Percentiles rank a stretch among this genome's conserved stretches.
These are phyloP conservation scores for Lasioglossum morio DNA, from an alignment of 2,888 invertebrate genomes.

Conservation along the genomic window DNA sequence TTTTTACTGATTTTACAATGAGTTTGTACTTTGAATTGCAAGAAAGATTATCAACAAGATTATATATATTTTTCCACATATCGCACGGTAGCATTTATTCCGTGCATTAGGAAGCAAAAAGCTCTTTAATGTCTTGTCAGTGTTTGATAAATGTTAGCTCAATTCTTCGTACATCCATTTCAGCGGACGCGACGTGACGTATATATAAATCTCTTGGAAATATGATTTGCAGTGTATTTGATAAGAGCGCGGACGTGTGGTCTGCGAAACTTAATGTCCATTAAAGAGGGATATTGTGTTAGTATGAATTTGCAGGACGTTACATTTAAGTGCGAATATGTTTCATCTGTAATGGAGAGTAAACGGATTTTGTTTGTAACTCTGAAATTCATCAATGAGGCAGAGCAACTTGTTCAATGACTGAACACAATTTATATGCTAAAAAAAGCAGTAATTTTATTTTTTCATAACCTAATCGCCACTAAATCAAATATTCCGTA, in stretches of 20 bases:
- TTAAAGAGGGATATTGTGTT: not conserved
- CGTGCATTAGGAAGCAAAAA: not conserved
- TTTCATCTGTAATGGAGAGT: not conserved
- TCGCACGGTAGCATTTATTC: not conserved
- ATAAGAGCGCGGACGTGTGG: not conserved
- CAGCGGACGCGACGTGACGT: not conserved
- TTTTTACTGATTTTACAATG: too few relatives aligned
- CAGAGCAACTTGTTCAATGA: not conserved
- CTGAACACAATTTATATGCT: not conserved
- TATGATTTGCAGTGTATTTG: not conserved
- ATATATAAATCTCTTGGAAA: not conserved
- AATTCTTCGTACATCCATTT: not conserved
- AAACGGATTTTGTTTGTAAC: not conserved
- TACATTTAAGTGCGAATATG: too few relatives aligned
- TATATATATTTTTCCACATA: not conserved
- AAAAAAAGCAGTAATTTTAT: not conserved
- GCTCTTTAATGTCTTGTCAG: not conserved
- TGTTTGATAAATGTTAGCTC: not conserved
- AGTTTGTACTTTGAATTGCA: not conserved
- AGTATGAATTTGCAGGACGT: not conserved
- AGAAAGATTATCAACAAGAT: not conserved
- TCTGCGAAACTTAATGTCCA: not conserved
- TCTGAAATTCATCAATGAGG: not conserved
- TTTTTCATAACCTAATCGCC: not conserved
- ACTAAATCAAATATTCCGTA: not conserved